These are phyloP conservation scores for Sebastes ruberrimus DNA, from an alignment of 2,797 vertebrate species.

Conservation along the genomic window DNA sequence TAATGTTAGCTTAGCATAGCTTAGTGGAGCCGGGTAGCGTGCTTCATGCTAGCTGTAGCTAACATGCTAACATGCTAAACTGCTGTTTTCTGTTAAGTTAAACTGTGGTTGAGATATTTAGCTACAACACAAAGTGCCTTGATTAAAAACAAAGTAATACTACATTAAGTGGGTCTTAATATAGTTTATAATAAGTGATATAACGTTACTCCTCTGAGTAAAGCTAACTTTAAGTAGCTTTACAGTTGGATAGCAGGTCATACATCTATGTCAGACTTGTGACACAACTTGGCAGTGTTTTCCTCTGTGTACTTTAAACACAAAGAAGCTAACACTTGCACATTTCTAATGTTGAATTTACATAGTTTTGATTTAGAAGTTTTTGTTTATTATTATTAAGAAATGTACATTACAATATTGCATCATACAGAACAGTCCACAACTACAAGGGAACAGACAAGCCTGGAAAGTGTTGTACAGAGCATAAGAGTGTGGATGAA, in stretches of 20 bases:
- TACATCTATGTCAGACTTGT: no score
- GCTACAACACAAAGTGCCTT: rapidly evolving
- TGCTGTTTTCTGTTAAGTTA: neutral
- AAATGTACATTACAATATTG: no score
- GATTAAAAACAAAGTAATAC: no score
- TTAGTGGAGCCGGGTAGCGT: constrained; percentile 56
- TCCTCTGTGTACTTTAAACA: no score
- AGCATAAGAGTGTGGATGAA: no score
- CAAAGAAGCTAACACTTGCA: no score
- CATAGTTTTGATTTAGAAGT: no score
- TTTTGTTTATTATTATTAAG: no score
- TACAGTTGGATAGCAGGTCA: no score
- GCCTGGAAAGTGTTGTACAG: rapidly evolving
- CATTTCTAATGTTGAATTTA: neutral
- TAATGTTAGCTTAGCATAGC: constrained; percentile 53
- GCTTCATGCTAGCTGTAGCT: constrained; percentile 47
- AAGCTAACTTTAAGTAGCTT: neutral
- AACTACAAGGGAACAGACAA: no score
- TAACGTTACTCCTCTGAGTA: neutral
- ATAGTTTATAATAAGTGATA: rapidly evolving
- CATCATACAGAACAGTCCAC: no score
- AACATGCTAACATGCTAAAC: neutral
- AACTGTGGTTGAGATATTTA: neutral
- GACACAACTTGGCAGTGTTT: no score
- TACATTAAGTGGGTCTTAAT: neutral